Conservation (phyloP, 2,888 invertebrate genomes). For the Spatulosminthurus flaviceps region DNA sequence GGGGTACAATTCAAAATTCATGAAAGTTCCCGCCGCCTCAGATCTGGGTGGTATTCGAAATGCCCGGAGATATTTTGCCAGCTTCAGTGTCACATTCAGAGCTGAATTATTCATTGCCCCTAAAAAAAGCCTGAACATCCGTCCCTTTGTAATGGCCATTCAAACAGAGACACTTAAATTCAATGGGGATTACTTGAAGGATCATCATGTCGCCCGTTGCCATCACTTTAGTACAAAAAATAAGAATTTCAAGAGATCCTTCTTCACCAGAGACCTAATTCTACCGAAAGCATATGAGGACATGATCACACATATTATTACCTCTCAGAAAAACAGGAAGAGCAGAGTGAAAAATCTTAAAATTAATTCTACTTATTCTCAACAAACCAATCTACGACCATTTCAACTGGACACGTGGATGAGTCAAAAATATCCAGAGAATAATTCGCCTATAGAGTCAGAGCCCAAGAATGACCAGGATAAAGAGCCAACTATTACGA, state of each 20-base stretch:
- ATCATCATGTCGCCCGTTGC: not conserved
- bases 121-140: not conserved
- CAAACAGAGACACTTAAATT: constrained; percentile 22
- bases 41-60: constrained; percentile 4
- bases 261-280: not conserved
- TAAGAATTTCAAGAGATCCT: not conserved
- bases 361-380: no score
- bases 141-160: not conserved
- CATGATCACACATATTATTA: not conserved
- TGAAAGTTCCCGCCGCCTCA: not conserved
- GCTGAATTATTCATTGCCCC: constrained; percentile 8
- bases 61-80: constrained; percentile 15
- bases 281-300: not conserved
- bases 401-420: no score
- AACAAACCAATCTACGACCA: no score
- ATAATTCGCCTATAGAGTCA: no score
- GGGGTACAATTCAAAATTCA: not conserved
- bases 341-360: no score
- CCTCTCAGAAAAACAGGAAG: not conserved
- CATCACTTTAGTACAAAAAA: not conserved
- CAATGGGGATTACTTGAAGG: constrained; percentile 10
- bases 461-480: no score
- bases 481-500: no score
- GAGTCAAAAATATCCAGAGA: no score
- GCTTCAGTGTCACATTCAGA: constrained; percentile 25